phyloP scores from a whole-genome alignment of 2,888 invertebrate species.

The Lepidocyrtoides sp. region DNA sequence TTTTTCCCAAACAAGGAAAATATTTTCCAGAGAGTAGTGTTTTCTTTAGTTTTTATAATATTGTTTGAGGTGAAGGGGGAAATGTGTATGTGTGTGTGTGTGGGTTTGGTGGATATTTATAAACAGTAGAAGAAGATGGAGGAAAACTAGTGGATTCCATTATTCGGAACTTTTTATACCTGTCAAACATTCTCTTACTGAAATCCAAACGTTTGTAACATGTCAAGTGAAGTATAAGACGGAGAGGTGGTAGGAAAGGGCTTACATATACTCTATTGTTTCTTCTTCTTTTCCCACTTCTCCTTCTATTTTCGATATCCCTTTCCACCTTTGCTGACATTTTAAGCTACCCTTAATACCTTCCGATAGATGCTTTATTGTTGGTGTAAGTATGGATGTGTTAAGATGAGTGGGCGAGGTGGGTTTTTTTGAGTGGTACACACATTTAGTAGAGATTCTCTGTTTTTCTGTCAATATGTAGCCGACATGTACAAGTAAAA shows the following conservation, averaged over 20 bases:
- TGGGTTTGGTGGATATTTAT: neutral
- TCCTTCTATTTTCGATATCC: too few relatives aligned
- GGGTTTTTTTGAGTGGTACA: conserved; percentile 16
- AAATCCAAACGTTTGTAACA: conserved; percentile 51
- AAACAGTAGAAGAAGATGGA: neutral
- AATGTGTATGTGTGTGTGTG: too few relatives aligned
- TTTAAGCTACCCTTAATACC: conserved; percentile 56
- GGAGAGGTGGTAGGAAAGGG: neutral
- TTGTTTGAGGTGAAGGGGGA: conserved; percentile 15
- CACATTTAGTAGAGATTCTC: neutral
- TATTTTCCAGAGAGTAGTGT: neutral
- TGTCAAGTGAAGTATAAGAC: conserved; percentile 8
- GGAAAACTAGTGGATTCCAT: conserved; percentile 52
- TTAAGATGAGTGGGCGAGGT: conserved; percentile 18
- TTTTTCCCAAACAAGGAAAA: neutral
- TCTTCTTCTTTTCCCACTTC: neutral
- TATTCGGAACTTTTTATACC: conserved; percentile 63
- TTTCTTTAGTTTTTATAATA: neutral
- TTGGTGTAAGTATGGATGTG: neutral
- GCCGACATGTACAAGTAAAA: neutral
- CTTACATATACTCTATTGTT: neutral
- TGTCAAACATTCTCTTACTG: conserved; percentile 23
- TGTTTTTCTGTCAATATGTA: neutral
- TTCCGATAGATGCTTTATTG: conserved; percentile 16
- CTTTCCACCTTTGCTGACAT: conserved; percentile 29